These are phyloP conservation scores for Steatornis caripensis DNA, from an alignment of 2,113 vertebrate species.

Conservation along the genomic window DNA sequence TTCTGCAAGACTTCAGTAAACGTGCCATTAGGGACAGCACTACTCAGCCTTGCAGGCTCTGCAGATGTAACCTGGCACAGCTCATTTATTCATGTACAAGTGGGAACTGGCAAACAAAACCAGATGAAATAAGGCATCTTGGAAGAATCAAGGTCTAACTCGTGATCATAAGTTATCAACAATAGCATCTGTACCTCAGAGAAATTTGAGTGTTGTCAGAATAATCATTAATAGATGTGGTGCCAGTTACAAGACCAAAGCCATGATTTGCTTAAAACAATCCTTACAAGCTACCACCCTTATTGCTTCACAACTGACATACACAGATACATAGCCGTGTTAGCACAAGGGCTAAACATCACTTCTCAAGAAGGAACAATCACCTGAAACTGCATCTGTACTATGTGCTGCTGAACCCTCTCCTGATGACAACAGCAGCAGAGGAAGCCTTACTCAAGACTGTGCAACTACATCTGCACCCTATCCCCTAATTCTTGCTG, in stretches of 20 bases:
- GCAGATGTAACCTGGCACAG: not conserved
- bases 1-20: not conserved
- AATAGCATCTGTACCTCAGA: not conserved
- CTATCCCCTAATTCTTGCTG: not conserved
- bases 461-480: not conserved
- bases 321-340: rapidly evolving
- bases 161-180: not conserved
- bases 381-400: rapidly evolving
- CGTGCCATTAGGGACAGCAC: not conserved
- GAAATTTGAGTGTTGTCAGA: not conserved
- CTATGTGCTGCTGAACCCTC: not conserved
- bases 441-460: not conserved
- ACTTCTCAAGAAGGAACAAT: not conserved
- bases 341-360: not conserved
- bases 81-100: not conserved
- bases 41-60: not conserved
- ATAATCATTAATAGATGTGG: not conserved
- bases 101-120: not conserved
- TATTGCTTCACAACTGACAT: not conserved
- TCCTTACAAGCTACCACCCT: not conserved
- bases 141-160: not conserved
- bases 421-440: not conserved
- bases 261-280: not conserved
- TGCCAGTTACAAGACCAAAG: not conserved
- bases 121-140: not conserved